phyloP scores from a whole-genome alignment of 2,113 vertebrate genomes.

The Merops nubicus region DNA sequence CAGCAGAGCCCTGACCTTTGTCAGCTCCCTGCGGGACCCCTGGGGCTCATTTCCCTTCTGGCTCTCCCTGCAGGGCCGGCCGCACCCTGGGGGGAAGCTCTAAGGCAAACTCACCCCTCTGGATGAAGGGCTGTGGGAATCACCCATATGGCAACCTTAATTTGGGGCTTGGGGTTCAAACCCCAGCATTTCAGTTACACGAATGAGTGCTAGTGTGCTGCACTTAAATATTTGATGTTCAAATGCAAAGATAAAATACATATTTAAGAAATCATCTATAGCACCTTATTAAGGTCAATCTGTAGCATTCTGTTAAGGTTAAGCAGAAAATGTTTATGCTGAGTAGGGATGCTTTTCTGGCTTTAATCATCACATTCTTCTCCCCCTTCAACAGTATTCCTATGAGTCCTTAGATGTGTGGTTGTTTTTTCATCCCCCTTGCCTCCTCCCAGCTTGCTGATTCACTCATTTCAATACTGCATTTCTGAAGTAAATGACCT shows the following conservation, averaged over 20 bases:
- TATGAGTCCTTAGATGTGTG: fast-evolving
- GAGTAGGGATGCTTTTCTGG: background rate
- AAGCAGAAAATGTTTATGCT: background rate
- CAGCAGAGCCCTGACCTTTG: no score
- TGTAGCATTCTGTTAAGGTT: background rate
- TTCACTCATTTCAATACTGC: background rate
- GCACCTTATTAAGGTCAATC: background rate
- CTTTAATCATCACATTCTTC: fast-evolving
- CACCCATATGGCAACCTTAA: no score
- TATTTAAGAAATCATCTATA: background rate
- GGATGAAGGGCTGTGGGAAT: no score
- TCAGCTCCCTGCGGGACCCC: no score
- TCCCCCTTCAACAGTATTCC: background rate
- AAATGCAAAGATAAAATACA: background rate
- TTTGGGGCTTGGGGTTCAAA: no score
- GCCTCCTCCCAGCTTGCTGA: fast-evolving
- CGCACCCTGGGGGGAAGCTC: no score
- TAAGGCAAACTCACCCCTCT: no score
- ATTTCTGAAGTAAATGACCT: background rate
- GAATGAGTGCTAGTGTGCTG: background rate
- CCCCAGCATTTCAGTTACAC: no score
- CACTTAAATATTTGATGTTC: background rate
- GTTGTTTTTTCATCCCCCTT: background rate
- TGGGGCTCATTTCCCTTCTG: no score
- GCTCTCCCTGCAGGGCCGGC: no score